These are phyloP conservation scores for Silurus glanis DNA, from an alignment of 2,113 vertebrate species.

Conservation along the genomic window DNA sequence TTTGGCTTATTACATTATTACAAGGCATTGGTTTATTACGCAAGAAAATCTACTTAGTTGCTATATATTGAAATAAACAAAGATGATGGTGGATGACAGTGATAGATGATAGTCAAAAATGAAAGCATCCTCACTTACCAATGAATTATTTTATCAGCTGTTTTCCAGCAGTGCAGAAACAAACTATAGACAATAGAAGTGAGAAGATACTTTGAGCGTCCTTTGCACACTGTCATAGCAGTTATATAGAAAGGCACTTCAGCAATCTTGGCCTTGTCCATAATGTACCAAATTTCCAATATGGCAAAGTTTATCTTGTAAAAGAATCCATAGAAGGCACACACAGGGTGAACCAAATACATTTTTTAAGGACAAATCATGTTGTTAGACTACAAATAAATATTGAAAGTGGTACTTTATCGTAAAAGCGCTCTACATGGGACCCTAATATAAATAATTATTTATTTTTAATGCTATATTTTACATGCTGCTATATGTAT, in stretches of 20 bases:
- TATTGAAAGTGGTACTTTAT: constrained; percentile 17
- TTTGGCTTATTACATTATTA: background rate
- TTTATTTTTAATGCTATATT: constrained; percentile 40
- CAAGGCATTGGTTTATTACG: background rate
- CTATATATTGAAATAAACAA: background rate
- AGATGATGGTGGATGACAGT: background rate
- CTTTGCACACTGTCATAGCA: background rate
- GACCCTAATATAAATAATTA: constrained; percentile 20
- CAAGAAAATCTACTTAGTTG: background rate
- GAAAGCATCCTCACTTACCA: background rate
- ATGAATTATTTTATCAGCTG: background rate
- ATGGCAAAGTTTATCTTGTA: background rate
- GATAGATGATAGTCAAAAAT: background rate
- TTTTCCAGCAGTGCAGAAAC: background rate
- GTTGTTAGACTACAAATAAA: constrained; percentile 7
- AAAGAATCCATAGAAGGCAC: background rate
- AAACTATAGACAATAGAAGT: background rate
- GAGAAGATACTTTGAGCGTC: background rate
- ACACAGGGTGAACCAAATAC: constrained; percentile 26
- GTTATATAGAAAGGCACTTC: background rate
- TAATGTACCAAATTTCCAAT: constrained; percentile 5
- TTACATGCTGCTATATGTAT: constrained; percentile 32
- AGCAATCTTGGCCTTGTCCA: background rate
- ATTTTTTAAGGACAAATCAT: constrained; percentile 33
- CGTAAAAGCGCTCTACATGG: background rate